phyloP scores from a whole-genome alignment of 2,797 vertebrate genomes.

The Eulemur albifrons region DNA sequence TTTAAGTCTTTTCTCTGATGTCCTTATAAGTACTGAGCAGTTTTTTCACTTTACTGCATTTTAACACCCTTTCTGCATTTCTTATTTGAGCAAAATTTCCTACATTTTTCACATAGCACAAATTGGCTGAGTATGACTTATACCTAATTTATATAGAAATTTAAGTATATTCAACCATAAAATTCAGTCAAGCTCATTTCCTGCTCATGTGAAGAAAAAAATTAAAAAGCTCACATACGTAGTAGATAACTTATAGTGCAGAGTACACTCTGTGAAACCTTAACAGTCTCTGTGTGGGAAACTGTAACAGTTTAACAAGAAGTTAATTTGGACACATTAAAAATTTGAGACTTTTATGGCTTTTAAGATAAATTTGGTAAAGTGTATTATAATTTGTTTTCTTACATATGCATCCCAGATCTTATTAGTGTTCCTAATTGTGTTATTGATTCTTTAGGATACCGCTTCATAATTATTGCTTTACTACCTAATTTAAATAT shows the following conservation, averaged over 20 bases:
- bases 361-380: constrained; percentile 53
- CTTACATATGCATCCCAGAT: constrained; percentile 1
- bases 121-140: constrained; percentile 30
- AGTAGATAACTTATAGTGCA: neutral
- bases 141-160: neutral
- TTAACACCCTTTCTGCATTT: constrained; percentile 1
- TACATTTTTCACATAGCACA: neutral
- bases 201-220: constrained; percentile 38
- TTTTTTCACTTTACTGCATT: constrained; percentile 48
- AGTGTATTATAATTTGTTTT: neutral
- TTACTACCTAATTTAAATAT: constrained; percentile 66
- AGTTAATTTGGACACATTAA: constrained; percentile 55
- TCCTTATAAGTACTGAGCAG: neutral
- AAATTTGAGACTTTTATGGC: constrained; percentile 28
- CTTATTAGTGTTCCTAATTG: constrained; percentile 43
- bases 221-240: constrained; percentile 15
- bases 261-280: constrained; percentile 5
- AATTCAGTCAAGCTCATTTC: constrained; percentile 24
- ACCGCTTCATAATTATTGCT: constrained; percentile 32
- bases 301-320: constrained; percentile 61
- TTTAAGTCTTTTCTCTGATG: constrained; percentile 34
- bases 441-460: constrained; percentile 42
- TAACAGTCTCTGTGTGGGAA: neutral
- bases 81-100: neutral
- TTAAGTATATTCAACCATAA: constrained; percentile 40